These are phyloP conservation scores for Lamprologus ornatipinnis DNA, from an alignment of 2,113 vertebrate genomes.

Conservation along the genomic window DNA sequence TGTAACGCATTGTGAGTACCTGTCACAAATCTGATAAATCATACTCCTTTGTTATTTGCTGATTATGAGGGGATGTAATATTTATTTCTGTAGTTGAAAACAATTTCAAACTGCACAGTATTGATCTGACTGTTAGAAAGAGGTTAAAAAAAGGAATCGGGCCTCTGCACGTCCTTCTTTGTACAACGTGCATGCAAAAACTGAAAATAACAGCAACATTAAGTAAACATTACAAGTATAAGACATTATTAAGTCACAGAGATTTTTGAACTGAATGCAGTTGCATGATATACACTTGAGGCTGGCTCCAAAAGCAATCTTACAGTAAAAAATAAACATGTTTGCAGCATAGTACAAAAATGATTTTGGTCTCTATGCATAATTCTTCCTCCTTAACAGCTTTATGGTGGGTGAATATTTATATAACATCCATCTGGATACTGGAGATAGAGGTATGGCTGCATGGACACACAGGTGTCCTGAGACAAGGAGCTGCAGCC, in stretches of 20 bases:
- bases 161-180: neutral
- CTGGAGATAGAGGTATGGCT: neutral
- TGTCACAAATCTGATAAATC: too few relatives aligned
- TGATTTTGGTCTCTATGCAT: neutral
- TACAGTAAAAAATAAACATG: neutral
- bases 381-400: neutral
- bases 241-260: neutral
- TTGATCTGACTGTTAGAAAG: fast-evolving
- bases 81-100: neutral
- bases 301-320: neutral
- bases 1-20: too few relatives aligned
- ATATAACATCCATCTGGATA: neutral
- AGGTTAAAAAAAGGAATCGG: neutral
- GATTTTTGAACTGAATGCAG: neutral
- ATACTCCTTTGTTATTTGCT: too few relatives aligned
- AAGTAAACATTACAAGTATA: neutral
- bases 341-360: neutral
- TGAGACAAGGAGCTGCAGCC: neutral
- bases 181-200: neutral
- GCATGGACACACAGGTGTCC: neutral
- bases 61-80: neutral
- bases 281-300: fast-evolving
- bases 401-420: neutral
- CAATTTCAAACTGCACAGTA: neutral
- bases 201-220: too few relatives aligned